Percentiles rank a stretch among this genome's conserved stretches.
phyloP scores from a whole-genome alignment of 2,113 vertebrate species.

The Ginglymostoma cirratum region DNA sequence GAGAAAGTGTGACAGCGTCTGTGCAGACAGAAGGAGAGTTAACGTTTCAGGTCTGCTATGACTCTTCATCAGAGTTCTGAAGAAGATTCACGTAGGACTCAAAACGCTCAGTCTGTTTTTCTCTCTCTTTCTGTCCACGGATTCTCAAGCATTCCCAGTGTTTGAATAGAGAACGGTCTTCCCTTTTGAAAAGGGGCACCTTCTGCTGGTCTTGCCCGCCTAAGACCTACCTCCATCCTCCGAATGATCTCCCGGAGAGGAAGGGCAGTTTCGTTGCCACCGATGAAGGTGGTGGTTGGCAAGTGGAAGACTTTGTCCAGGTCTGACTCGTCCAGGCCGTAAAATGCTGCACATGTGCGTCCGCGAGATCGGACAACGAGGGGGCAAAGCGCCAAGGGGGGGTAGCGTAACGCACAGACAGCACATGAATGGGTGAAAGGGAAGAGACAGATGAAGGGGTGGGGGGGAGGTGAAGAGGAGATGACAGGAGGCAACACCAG shows the following conservation, averaged over 20 bases:
- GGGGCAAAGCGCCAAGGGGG: conserved; percentile 44
- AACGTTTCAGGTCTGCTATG: too few species aligned
- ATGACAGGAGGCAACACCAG: neutral
- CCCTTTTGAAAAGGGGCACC: too few species aligned
- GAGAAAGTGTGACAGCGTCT: too few species aligned
- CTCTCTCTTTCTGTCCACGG: neutral
- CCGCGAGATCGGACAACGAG: conserved; percentile 42
- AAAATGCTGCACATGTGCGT: conserved; percentile 66
- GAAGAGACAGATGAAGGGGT: neutral
- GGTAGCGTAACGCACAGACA: neutral
- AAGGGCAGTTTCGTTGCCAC: conserved; percentile 71
- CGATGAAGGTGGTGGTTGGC: conserved; percentile 88
- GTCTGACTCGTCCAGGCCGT: conserved; percentile 76
- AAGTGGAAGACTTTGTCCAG: conserved; percentile 85
- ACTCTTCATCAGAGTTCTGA: too few species aligned
- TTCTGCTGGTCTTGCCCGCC: neutral
- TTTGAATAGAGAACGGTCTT: too few species aligned
- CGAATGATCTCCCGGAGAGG: conserved; percentile 82
- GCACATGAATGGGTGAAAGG: neutral
- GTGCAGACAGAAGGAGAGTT: too few species aligned
- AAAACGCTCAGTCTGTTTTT: neutral
- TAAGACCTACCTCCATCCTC: conserved; percentile 72
- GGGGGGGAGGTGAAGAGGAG: neutral
- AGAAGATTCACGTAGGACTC: too few species aligned
- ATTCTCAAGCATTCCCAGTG: too few species aligned